Evolutionary conservation across 2,888 invertebrate genomes (phyloP), one percentile per base, ranked within the genome.

Genomic region (Xylophagus ater): DNA sequence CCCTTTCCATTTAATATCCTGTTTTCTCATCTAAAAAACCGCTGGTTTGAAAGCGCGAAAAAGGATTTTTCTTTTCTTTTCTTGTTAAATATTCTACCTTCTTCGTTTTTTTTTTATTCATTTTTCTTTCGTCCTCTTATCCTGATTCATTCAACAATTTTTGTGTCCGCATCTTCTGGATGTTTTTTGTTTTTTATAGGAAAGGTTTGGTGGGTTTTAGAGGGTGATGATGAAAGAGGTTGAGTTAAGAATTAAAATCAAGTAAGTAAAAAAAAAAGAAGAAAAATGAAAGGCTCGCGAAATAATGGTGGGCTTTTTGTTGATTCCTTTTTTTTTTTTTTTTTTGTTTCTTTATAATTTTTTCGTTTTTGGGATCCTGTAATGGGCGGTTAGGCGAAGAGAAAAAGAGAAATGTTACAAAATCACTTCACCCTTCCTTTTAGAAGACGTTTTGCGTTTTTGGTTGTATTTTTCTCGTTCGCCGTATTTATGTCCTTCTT

Each of bases 251-350:
- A 40, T 40, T 34, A 40, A 34, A 40, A 40, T 34, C 34, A 34
- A 10, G n/a, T n/a, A n/a, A n/a, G n/a, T 12, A 26, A 26, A 26
- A 26, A 26, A 10, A 6, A 23, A 34, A 34, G 28, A 40, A 40
- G 40, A 40, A 40, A 40, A 40, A 40, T 40, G 40, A 40, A 40
- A 40, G 40, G 40, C 40, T 33, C 33, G 40, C 26, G n/a, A n/a
- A n/a, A n/a, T n/a, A n/a, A n/a, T n/a, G n/a, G n/a, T 40, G 34
- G 40, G 26, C 26, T 26, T 26, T 23, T 23, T 23, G 10, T 2
- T 10, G 26, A 26, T 9, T 6, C 26, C 13, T 10, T 6, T 23
- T 8, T n/a, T n/a, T 2, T 10, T 10, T 3, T 8, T 8, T 8
- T 2, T 8, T 8, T 23, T 8, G 10, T 23, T 6, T 6, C 23